Percentiles rank a stretch among this genome's conserved stretches.
phyloP scores from a whole-genome alignment of 2,113 vertebrate species.

The Motacilla tschutschensis region DNA sequence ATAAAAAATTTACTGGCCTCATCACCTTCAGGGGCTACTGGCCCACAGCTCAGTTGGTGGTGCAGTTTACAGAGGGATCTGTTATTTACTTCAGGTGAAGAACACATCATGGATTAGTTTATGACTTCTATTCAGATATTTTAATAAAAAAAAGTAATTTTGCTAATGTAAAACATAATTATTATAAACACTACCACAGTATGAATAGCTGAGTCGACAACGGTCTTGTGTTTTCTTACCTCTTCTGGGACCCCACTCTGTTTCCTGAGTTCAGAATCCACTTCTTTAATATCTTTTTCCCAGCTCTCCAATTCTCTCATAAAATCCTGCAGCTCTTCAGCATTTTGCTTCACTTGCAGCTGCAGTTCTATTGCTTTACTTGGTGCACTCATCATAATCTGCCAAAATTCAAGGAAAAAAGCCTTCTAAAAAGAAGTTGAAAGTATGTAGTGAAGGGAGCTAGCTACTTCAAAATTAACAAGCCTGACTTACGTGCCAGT shows the following conservation, averaged over 20 bases:
- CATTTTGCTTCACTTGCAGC: slow-evolving; percentile 90
- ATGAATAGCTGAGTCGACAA: not conserved
- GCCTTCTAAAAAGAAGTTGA: not conserved
- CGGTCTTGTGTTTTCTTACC: slow-evolving; percentile 30
- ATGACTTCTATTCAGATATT: not conserved
- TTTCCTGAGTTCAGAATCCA: slow-evolving; percentile 82
- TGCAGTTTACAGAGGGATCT: not conserved
- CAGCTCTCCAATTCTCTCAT: slow-evolving; percentile 90
- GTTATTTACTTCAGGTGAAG: not conserved
- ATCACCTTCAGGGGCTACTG: not conserved
- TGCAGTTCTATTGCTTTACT: slow-evolving; percentile 89
- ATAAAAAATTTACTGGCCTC: not conserved
- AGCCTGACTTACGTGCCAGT: not conserved
- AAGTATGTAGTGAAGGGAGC: not conserved
- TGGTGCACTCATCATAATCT: slow-evolving; percentile 76
- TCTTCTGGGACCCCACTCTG: slow-evolving; percentile 70
- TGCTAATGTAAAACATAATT: not conserved
- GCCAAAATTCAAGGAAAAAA: not conserved
- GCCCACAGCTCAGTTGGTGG: not conserved
- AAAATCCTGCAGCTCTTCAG: slow-evolving; percentile 90
- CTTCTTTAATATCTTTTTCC: slow-evolving; percentile 91
- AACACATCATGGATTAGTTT: not conserved
- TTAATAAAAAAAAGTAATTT: not conserved
- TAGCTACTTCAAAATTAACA: not conserved
- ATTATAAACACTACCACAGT: not conserved